Base-by-base conservation (phyloP, 2,797 vertebrate genomes). In the Corythornis leucogaster region DNA sequence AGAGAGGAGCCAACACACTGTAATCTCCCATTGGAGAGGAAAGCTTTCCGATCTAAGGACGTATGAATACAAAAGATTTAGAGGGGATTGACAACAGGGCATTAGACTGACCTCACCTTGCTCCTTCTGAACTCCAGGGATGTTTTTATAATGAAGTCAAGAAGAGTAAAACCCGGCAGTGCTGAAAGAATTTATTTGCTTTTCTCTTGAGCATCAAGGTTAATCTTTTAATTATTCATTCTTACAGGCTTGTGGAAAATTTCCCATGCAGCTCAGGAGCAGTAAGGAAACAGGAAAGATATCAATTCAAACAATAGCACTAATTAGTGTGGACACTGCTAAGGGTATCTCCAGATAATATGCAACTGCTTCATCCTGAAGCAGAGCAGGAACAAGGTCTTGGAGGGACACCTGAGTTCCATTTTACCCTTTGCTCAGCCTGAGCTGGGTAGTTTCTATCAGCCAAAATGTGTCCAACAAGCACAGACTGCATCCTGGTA, bases 1-100 rank as follows among this genome's bases (percentile, higher is more conserved):
- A 99, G 92, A 16, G 99, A 99, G 2, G 99, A 99, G 73, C 99
- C 99, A 7, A 98, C 98, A 78, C 98, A 99, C 86, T 97, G 98
- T 26, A 99, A 95, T 66, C 97, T 98, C 20, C 99, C 99, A 15
- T 98, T 97, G 57, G 99, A 99, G 79, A 99, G 98, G 92, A 99
- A 98, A 40, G 99, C 98, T 97, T 99, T 99, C 31, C 99, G 98
- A 93, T 99, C 99, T 99, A 59, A 42, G 87, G 50, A 80, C 63
- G 90, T 54, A 70, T 1, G 71, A 85, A 33, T 12, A 87, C 11
- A 75, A 58, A 86, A 31, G 57, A 66, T 81, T 94, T 50, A 66
- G 53, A 28, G 30, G 18, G 73, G 67, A 89, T 94, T 93, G 87
- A 73, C 62, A 35, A 1, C 33, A 25, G 45, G 2, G 57, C 68